Base-by-base conservation (phyloP, 2,888 invertebrate genomes). In the Lumbricus terrestris region DNA sequence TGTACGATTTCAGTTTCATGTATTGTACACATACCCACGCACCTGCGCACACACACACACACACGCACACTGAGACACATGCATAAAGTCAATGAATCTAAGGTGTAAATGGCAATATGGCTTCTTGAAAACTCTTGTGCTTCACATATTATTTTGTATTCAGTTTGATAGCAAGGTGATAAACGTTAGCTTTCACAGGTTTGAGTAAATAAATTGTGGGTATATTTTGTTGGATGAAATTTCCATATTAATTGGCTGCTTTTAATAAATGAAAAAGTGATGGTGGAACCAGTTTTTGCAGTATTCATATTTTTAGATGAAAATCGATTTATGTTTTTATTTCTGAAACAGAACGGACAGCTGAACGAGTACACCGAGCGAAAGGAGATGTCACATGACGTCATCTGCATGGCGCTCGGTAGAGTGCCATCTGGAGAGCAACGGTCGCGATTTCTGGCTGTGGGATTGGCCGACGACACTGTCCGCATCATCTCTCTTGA, bases 301-400 rank as follows among this genome's bases (percentile, higher is more conserved):
- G n/a, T n/a, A n/a, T n/a, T n/a, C n/a, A n/a, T 69, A 2, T 69
- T 29, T 69, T 15, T 69, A 16, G 8, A 16, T 1, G 11, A n/a
- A 5, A 13, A n/a, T 29, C 8, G 29, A 11, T 15, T 69, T n/a
- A 0, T n/a, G 29, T 29, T 69, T 69, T n/a, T 8, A n/a, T 69
- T n/a, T n/a, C 11, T 69, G 0, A 34, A 8, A n/a, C 91, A 98
- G 98, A 98, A 98, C 92, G 99, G 99, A 0, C 98, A 99, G 95
- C 95, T 99, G 89, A 99, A 99, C 95, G 99, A 99, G 95, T 99
- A 99, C 95, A 98, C 98, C 18, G 99, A 99, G 94, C 96, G 99
- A 20, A 98, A 98, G 94, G 98, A 98, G 94, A 97, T 99, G 97
- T 97, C 98, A 15, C 97, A 97, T 0, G 99, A 99, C 95, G 98